Evolutionary conservation across 1,140 invertebrate genomes (phyloP).

Genomic region (Sitophilus oryzae): DNA sequence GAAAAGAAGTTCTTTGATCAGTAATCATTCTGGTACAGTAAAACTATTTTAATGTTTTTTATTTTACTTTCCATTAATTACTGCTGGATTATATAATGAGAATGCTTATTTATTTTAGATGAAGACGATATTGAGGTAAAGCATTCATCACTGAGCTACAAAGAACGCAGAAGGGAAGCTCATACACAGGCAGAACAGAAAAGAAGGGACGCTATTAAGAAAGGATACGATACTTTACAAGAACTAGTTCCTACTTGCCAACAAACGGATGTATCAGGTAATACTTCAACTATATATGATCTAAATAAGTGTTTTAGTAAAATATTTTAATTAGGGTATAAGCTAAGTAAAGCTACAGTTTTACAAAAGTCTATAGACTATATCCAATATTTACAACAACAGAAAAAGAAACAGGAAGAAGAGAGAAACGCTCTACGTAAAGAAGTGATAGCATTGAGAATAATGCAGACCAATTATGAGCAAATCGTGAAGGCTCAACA

Average conservation of each 20-base stretch:
- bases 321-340: conserved; percentile 59
- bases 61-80: conserved; percentile 1
- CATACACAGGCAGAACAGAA: conserved; percentile 98
- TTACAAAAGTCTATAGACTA: conserved; percentile 89
- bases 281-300: conserved; percentile 5
- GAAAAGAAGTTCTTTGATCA: background rate
- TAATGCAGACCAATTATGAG: conserved; percentile 92
- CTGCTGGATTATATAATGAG: background rate
- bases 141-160: conserved; percentile 77
- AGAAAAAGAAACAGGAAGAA: conserved; percentile 89
- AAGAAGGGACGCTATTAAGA: conserved; percentile 92
- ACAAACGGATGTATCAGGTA: conserved; percentile 71
- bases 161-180: conserved; percentile 87
- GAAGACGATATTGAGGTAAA: conserved; percentile 74
- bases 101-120: conserved; percentile 52
- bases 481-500: conserved; percentile 94
- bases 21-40: conserved; percentile 7
- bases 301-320: background rate
- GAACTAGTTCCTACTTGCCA: conserved; percentile 89
- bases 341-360: conserved; percentile 93
- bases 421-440: conserved; percentile 88
- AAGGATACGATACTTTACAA: conserved; percentile 87
- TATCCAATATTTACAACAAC: conserved; percentile 83
- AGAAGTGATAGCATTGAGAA: conserved; percentile 88
- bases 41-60: background rate